Conservation (phyloP, 1,140 invertebrate species). For the Anoplophora glabripennis region DNA sequence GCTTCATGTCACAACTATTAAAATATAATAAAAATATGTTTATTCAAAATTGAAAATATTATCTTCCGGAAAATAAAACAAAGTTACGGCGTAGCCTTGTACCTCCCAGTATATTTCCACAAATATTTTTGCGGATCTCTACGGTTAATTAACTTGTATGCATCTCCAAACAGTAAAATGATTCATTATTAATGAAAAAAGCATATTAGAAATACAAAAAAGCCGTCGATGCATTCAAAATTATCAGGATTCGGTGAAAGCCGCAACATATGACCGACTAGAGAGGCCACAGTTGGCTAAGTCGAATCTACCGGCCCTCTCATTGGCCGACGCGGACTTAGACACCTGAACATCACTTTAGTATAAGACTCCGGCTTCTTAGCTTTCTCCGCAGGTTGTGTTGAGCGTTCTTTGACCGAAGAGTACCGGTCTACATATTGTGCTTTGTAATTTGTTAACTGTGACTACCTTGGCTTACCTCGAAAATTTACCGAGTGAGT, state of each 20-base stretch:
- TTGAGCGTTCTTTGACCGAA: not conserved
- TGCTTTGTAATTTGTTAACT: not conserved
- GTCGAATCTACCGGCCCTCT: slow-evolving; percentile 8
- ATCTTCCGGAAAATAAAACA: not conserved
- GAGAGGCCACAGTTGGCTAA: slow-evolving; percentile 20
- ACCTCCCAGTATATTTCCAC: no score
- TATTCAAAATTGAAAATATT: no score
- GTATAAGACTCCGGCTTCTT: slow-evolving; percentile 29
- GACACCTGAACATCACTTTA: slow-evolving; percentile 33
- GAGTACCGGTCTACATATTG: not conserved
- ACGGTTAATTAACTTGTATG: no score
- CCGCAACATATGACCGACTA: not conserved
- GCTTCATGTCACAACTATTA: no score
- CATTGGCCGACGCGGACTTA: slow-evolving; percentile 29
- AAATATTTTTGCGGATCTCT: no score
- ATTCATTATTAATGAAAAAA: slow-evolving; percentile 19
- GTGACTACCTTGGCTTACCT: not conserved
- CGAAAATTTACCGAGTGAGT: no score
- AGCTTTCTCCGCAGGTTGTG: slow-evolving; percentile 16
- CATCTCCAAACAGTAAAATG: slow-evolving; percentile 7
- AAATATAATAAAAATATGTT: no score
- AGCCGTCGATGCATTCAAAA: not conserved
- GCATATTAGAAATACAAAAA: not conserved
- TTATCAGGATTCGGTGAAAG: slow-evolving; percentile 11
- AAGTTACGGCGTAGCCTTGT: no score